phyloP scores from a whole-genome alignment of 2,113 vertebrate genomes.

The Chionis minor region DNA sequence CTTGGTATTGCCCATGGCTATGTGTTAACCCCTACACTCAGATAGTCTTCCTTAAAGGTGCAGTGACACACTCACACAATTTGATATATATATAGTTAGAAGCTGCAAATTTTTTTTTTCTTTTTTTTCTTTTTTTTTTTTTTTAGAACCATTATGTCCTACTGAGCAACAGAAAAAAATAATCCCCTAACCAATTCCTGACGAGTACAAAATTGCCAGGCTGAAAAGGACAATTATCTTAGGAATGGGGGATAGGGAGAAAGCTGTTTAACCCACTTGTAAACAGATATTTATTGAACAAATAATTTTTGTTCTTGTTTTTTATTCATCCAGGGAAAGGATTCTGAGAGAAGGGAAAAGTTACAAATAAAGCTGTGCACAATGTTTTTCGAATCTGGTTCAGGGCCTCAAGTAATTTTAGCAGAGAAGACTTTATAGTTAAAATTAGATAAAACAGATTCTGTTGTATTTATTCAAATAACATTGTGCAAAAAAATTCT shows the following conservation, averaged over 20 bases:
- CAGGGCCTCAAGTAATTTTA: neutral
- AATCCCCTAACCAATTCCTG: neutral
- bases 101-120: neutral
- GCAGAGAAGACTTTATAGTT: neutral
- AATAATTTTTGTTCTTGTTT: neutral
- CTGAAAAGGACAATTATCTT: neutral
- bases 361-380: neutral
- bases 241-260: neutral
- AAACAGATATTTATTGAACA: neutral
- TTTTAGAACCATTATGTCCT: neutral
- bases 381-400: neutral
- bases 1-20: neutral
- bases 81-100: neutral
- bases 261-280: neutral
- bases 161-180: neutral
- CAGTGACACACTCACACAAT: neutral
- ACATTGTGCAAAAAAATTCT: neutral
- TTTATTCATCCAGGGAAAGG: neutral
- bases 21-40: neutral
- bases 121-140: neutral
- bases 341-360: neutral
- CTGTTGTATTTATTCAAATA: neutral
- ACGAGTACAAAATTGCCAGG: neutral
- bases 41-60: neutral
- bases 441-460: neutral